Percentiles rank a stretch among this genome's conserved stretches.
phyloP scores from a whole-genome alignment of 2,888 invertebrate species.

The Lucinisca nassula region DNA sequence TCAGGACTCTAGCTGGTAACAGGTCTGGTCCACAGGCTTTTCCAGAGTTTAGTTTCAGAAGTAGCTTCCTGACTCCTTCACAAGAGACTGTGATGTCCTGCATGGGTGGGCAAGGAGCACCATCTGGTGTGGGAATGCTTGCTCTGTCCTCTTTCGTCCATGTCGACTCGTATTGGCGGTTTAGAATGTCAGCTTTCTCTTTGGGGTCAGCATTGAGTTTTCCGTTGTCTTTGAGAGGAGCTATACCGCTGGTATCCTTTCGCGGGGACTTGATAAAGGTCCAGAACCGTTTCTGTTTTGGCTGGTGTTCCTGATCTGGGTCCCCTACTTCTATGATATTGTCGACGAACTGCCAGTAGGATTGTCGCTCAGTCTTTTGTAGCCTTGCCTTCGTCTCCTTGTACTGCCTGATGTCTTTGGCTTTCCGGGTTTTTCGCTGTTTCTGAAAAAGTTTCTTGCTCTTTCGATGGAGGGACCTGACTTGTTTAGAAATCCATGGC shows the following conservation, averaged over 20 bases:
- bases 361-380: not conserved
- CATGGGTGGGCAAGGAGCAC: not conserved
- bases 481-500: constrained; percentile 1
- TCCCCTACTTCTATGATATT: not conserved
- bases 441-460: not conserved
- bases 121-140: not conserved
- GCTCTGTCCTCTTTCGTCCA: not conserved
- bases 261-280: not conserved
- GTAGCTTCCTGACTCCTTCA: no score
- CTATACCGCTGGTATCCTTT: not conserved
- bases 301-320: not conserved
- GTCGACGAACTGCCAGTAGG: not conserved
- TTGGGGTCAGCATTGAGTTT: no score
- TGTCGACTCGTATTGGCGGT: no score
- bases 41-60: no score
- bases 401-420: not conserved
- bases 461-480: not conserved
- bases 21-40: no score
- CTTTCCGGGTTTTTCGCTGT: not conserved
- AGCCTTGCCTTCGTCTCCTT: not conserved
- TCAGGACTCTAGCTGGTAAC: no score
- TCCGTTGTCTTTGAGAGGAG: not conserved
- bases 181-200: no score
- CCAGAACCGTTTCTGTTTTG: not conserved
- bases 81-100: not conserved